Percentiles rank a stretch among this genome's conserved stretches.
Evolutionary conservation across 2,113 vertebrate species (phyloP).

Genomic region (Phrynosoma platyrhinos): DNA sequence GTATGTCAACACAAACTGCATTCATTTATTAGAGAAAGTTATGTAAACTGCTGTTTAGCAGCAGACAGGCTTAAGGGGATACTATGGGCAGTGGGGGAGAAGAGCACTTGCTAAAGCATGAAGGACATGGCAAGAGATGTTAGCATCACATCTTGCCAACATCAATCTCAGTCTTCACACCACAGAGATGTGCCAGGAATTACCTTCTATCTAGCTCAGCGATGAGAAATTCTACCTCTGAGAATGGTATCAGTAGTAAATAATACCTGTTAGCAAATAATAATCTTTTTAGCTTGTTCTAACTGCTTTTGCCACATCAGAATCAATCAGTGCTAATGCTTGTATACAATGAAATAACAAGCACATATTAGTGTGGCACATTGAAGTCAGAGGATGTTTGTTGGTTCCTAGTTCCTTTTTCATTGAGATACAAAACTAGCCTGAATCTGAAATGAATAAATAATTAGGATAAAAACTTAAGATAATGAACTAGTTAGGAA

Average conservation of each 20-base stretch:
- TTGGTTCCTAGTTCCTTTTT: neutral
- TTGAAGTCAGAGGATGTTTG: neutral
- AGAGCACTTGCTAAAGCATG: neutral
- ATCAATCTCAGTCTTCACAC: neutral
- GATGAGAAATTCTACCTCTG: neutral
- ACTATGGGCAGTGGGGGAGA: no score
- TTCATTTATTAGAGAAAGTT: neutral
- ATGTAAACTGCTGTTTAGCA: neutral
- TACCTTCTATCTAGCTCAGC: neutral
- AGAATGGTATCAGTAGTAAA: neutral
- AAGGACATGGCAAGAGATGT: neutral
- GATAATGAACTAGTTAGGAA: neutral
- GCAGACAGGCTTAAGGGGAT: neutral
- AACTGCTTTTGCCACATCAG: neutral
- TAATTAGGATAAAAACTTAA: neutral
- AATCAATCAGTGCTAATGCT: neutral
- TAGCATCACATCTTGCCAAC: neutral
- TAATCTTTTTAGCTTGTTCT: neutral
- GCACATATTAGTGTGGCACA: neutral
- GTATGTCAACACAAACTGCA: conserved; percentile 4
- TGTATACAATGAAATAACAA: neutral
- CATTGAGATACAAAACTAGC: neutral
- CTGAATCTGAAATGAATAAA: neutral
- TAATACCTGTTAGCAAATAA: neutral
- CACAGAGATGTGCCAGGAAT: neutral